Percentiles rank a stretch among this genome's conserved stretches.
Evolutionary conservation across 2,113 vertebrate species (phyloP).

Genomic region (Pangasianodon hypophthalmus): DNA sequence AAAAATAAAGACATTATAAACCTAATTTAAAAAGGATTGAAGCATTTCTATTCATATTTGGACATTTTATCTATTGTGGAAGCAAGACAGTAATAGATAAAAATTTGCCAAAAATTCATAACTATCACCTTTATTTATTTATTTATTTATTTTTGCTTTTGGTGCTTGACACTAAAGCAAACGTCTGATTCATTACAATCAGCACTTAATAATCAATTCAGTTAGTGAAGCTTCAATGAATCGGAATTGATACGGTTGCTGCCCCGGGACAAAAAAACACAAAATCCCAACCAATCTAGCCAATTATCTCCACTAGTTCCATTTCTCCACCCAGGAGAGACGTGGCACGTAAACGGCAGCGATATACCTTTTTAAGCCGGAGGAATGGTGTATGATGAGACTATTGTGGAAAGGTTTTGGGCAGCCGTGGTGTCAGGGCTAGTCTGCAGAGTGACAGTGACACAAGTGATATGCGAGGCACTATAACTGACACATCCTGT

Average conservation of each 20-base stretch:
- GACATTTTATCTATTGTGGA: neutral
- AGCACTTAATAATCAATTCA: constrained; percentile 25
- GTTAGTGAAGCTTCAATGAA: constrained; percentile 44
- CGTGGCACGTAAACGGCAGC: constrained; percentile 15
- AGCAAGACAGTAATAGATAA: neutral
- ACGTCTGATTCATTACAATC: neutral
- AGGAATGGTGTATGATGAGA: constrained; percentile 52
- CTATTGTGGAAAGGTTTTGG: constrained; percentile 52
- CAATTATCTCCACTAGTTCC: constrained; percentile 45
- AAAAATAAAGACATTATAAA: neutral
- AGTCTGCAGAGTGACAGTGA: constrained; percentile 53
- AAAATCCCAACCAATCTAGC: constrained; percentile 37
- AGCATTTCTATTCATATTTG: neutral
- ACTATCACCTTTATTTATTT: neutral
- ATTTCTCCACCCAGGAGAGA: constrained; percentile 5
- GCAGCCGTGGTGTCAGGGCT: constrained; percentile 44
- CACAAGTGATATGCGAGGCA: constrained; percentile 49
- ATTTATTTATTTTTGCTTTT: neutral
- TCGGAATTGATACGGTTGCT: constrained; percentile 23
- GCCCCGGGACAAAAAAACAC: constrained; percentile 23
- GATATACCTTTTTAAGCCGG: constrained; percentile 39
- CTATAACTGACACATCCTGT: constrained; percentile 60
- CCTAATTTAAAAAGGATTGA: neutral
- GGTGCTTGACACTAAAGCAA: neutral
- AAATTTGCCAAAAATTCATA: neutral